Conservation (phyloP, 2,797 vertebrate genomes). For the Propithecus perrieri region DNA sequence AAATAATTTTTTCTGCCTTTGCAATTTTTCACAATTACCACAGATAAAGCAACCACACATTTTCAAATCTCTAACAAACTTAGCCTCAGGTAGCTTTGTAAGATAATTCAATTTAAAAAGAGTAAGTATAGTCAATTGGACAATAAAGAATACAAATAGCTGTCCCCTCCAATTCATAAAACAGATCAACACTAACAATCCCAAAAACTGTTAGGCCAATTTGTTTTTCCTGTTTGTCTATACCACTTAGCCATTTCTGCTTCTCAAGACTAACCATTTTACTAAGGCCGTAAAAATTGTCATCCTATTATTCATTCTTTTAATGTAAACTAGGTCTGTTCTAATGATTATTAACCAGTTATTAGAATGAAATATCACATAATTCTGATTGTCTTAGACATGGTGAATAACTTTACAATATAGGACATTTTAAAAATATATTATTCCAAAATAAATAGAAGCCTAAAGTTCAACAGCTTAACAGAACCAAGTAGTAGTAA, state of each 20-base stretch:
- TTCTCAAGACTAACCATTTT: neutral
- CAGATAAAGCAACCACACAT: neutral
- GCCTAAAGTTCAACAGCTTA: neutral
- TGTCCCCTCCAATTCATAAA: neutral
- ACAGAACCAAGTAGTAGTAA: neutral
- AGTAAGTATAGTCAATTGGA: neutral
- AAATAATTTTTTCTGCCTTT: neutral
- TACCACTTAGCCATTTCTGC: neutral
- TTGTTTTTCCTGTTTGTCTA: neutral
- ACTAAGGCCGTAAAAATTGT: neutral
- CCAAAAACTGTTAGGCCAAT: neutral
- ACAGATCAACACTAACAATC: neutral
- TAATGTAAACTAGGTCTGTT: neutral
- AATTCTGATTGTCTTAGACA: neutral
- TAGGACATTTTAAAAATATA: neutral
- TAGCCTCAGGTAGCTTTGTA: constrained; percentile 25
- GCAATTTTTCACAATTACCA: neutral
- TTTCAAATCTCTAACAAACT: constrained; percentile 12
- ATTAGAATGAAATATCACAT: neutral
- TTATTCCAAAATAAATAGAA: constrained; percentile 8
- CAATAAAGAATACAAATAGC: neutral
- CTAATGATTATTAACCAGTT: neutral
- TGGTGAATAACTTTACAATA: neutral
- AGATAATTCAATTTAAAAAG: constrained; percentile 37
- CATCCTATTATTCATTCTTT: neutral